phyloP scores from a whole-genome alignment of 2,888 invertebrate genomes.

The Nowickia ferox region DNA sequence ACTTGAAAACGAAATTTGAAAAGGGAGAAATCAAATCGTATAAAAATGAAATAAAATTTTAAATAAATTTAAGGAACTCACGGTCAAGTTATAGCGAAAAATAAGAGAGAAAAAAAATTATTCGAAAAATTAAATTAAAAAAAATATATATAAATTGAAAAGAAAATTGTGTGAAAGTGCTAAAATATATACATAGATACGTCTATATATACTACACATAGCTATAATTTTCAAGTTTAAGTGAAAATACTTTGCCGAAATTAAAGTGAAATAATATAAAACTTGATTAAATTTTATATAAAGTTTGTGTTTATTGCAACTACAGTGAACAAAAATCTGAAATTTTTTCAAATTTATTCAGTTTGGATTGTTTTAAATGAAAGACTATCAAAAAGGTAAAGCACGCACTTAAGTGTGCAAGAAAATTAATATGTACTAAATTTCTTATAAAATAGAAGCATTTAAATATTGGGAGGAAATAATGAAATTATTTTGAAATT shows the following conservation, averaged over 20 bases:
- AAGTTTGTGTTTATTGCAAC: neutral
- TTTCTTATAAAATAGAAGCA: no score
- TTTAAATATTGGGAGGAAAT: no score
- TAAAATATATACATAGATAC: neutral
- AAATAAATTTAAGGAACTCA: neutral
- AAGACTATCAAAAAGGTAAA: slow-evolving; percentile 70
- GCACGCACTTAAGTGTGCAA: no score
- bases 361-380: slow-evolving; percentile 64
- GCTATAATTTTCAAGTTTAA: neutral
- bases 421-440: no score
- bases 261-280: neutral
- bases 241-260: neutral
- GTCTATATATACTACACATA: no score
- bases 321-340: neutral
- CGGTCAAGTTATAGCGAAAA: neutral
- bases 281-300: neutral
- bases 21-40: slow-evolving; percentile 3
- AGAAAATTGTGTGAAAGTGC: slow-evolving; percentile 4
- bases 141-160: neutral
- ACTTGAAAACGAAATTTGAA: slow-evolving; percentile 2
- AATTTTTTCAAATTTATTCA: neutral
- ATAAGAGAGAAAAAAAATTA: slow-evolving; percentile 1
- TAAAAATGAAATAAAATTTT: neutral
- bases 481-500: no score
- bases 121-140: neutral